Percentiles rank a stretch among this genome's conserved stretches.
These are phyloP conservation scores for Athalia circularis DNA, from an alignment of 2,888 invertebrate genomes.

Conservation along the genomic window DNA sequence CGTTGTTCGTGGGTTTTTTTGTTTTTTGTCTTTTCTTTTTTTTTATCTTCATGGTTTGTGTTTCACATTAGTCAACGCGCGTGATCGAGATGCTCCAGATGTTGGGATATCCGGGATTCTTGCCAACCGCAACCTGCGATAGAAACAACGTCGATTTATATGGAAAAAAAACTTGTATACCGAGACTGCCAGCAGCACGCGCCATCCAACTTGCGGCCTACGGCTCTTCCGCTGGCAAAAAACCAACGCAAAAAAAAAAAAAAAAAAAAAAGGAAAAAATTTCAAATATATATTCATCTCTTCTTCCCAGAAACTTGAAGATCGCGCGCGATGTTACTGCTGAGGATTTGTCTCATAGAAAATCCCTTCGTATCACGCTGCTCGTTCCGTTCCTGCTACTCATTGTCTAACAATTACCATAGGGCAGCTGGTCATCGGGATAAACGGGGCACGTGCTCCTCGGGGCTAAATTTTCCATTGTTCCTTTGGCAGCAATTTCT, in stretches of 20 bases:
- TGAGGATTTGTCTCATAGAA: not conserved
- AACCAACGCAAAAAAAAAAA: not conserved
- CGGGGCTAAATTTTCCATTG: slow-evolving; percentile 26
- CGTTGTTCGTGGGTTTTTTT: no score
- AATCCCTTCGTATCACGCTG: not conserved
- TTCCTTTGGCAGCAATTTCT: slow-evolving; percentile 19
- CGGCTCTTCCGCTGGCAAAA: slow-evolving; percentile 6
- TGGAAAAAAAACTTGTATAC: not conserved
- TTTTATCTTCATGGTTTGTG: no score
- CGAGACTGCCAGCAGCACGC: slow-evolving; percentile 12
- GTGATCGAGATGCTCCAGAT: not conserved
- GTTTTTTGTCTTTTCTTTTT: no score
- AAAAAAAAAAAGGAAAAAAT: not conserved
- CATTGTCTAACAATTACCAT: not conserved
- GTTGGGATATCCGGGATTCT: slow-evolving; percentile 12
- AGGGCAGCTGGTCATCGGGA: slow-evolving; percentile 23
- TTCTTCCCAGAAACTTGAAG: not conserved
- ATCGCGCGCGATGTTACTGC: not conserved
- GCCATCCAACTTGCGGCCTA: slow-evolving; percentile 10
- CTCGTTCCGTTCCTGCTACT: not conserved
- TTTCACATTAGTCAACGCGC: no score
- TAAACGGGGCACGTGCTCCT: slow-evolving; percentile 18
- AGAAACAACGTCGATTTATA: not conserved
- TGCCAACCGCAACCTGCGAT: slow-evolving; percentile 7
- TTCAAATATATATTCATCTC: not conserved